A percentile compares a stretch with the other conserved stretches of the same genome.
Evolutionary conservation across 92 coral and sea anemone species (phyloP).

Genomic region (Plumapathes pennacea): DNA sequence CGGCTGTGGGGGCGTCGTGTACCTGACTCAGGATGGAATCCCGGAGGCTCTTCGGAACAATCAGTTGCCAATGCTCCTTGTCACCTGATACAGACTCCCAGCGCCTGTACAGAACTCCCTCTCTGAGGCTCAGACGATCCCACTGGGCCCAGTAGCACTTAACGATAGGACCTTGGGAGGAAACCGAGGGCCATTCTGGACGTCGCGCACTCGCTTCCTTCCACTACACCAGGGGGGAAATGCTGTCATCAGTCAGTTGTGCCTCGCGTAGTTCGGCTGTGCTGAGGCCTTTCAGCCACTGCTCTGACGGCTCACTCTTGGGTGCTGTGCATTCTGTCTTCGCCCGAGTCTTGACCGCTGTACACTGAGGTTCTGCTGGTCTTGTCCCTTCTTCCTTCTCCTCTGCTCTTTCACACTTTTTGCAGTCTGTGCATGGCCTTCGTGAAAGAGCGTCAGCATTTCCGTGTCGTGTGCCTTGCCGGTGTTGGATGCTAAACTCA

Average conservation of each 20-base stretch:
- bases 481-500: slow-evolving; percentile 26
- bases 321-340: too few species aligned
- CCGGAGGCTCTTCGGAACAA: slow-evolving; percentile 1
- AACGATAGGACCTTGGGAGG: not conserved
- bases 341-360: too few species aligned
- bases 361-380: too few species aligned
- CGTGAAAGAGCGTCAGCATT: slow-evolving; percentile 58
- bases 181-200: slow-evolving; percentile 11
- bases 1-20: slow-evolving; percentile 20
- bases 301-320: too few species aligned
- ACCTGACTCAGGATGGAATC: slow-evolving; percentile 7
- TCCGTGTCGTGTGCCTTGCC: slow-evolving; percentile 20
- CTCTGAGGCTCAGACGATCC: slow-evolving; percentile 1
- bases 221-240: not conserved
- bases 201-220: not conserved
- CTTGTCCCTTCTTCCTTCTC: not conserved
- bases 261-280: not conserved
- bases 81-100: slow-evolving; percentile 22
- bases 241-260: not conserved
- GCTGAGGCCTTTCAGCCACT: too few species aligned
- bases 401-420: slow-evolving; percentile 12
- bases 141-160: slow-evolving; percentile 17
- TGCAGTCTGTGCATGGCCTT: slow-evolving; percentile 13
- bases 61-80: slow-evolving; percentile 10
- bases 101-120: slow-evolving; percentile 15